Evolutionary conservation across 2,888 invertebrate genomes (phyloP), one percentile per base, ranked within the genome.

Genomic region (Archips crataeganus): DNA sequence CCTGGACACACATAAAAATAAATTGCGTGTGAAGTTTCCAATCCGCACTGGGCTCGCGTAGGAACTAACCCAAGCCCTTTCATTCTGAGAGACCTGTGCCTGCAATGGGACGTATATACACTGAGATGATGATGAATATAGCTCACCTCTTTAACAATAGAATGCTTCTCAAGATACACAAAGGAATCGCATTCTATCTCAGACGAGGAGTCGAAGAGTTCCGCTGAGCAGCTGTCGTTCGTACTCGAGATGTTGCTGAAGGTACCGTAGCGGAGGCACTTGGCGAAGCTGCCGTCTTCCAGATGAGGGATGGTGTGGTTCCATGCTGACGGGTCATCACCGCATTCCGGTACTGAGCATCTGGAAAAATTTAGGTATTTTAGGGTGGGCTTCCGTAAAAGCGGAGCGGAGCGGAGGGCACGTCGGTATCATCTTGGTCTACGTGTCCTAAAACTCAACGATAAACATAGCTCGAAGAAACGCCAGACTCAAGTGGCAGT

Each of bases 141-240:
- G 36, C 86, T 82, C 65, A 94, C 94, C 87, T 94, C 94, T 79
- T 93, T 92, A 2, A 94, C 94, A 69, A 94, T 93, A 57, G 94
- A 94, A 79, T 94, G 92, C 4, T 89, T 86, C 76, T 94, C 93
- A 70, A 90, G 83, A 77, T 94, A 94, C 3, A 92, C 87, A 51
- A 85, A 94, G 0, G 89, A 84, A 39, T 92, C 90, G 74, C 94
- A 94, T 4, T 85, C 84, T 0, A 94, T 84, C 75, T 88, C 87
- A 1, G 82, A 87, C 0, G 90, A 87, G 0, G 87, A 87, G 74
- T 94, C 93, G 75, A 91, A 94, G 76, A 86, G 85, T 69, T 89
- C 85, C 0, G 91, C 90, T 0, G 86, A 77, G 75, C 94, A 94
- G 15, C 80, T 80, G 6, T 70, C 74, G 42, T 84, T 87, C 6